A percentile compares a stretch with the other conserved stretches of the same genome.
Evolutionary conservation across 1,140 invertebrate genomes (phyloP).

Genomic region (Drosophila nigrodunni): DNA sequence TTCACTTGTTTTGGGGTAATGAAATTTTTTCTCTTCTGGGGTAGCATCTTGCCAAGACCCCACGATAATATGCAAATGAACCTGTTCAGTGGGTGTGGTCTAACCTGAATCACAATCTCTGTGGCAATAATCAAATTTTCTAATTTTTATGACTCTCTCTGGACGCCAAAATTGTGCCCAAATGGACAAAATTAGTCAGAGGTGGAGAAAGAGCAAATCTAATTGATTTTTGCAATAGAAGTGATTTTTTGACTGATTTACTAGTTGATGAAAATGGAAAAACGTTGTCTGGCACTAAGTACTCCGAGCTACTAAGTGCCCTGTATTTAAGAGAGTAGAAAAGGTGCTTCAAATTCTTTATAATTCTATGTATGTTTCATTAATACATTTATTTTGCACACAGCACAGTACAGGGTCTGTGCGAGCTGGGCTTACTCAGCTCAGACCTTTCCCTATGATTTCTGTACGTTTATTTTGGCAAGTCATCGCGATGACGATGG

Average conservation of each 20-base stretch:
- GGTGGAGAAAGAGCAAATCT: conserved; percentile 47
- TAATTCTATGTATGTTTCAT: background rate
- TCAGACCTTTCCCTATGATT: no score
- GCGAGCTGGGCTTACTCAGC: no score
- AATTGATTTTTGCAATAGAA: conserved; percentile 74
- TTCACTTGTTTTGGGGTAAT: conserved; percentile 67
- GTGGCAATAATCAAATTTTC: conserved; percentile 84
- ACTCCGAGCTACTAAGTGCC: background rate
- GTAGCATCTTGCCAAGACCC: conserved; percentile 57
- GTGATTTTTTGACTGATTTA: conserved; percentile 53
- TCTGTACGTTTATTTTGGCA: conserved; percentile 29
- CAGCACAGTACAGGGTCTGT: no score
- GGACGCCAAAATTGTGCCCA: conserved; percentile 16
- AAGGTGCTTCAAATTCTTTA: conserved; percentile 3
- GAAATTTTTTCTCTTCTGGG: conserved; percentile 60
- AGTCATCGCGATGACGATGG: conserved; percentile 66
- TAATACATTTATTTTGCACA: no score
- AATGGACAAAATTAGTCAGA: background rate
- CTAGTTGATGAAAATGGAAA: conserved; percentile 18
- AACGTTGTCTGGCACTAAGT: background rate
- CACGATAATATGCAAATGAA: conserved; percentile 79
- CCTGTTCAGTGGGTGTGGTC: conserved; percentile 24
- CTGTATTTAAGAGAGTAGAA: background rate
- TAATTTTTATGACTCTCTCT: conserved; percentile 81
- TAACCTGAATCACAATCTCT: conserved; percentile 58